These are phyloP conservation scores for Allobates femoralis DNA, from an alignment of 2,797 vertebrate genomes.

Conservation along the genomic window DNA sequence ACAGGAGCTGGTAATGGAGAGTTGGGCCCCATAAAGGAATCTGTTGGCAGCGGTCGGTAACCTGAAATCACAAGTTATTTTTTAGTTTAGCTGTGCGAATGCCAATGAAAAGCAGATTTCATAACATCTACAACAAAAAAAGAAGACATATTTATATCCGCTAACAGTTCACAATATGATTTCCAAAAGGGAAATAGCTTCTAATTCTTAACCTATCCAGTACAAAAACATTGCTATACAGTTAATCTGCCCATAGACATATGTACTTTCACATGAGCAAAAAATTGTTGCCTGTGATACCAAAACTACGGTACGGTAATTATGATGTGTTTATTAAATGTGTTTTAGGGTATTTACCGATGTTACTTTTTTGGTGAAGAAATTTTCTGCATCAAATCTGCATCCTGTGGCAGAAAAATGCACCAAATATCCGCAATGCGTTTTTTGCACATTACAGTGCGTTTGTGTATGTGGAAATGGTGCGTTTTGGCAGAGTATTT, in stretches of 20 bases:
- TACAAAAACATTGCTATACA: not conserved
- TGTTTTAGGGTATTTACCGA: no score
- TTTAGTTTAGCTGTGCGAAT: conserved; percentile 44
- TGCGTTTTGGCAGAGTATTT: no score
- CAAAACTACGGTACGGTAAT: no score
- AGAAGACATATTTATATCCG: not conserved
- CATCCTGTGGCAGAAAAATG: no score
- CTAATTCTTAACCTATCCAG: not conserved
- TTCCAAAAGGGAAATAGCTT: not conserved
- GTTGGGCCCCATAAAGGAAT: conserved; percentile 83
- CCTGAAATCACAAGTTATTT: conserved; percentile 77
- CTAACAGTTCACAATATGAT: not conserved
- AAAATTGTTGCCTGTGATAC: not conserved
- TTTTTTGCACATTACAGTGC: no score
- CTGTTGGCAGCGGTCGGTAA: conserved; percentile 88
- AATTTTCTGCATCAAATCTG: no score
- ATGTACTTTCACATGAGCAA: not conserved
- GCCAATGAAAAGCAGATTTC: conserved; percentile 27
- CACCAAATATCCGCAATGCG: no score
- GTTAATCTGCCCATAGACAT: not conserved
- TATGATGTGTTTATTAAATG: no score
- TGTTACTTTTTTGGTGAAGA: no score
- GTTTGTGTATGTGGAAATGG: no score
- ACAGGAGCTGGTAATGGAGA: conserved; percentile 88
- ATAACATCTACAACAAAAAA: conserved; percentile 15